Base-by-base conservation (phyloP, 2,888 invertebrate species). In the Heliconius erato region DNA sequence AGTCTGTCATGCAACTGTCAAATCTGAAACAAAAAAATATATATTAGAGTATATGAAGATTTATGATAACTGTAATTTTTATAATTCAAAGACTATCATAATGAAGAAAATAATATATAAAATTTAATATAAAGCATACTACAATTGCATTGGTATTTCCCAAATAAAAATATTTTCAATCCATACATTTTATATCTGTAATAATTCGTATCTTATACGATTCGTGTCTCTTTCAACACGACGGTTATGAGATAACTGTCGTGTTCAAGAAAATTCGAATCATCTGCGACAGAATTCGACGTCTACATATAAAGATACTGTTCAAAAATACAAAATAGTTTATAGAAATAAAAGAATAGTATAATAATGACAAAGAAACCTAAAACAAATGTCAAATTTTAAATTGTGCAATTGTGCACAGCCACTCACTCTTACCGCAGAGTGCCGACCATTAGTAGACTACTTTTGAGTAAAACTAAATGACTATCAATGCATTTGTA, bases 11-110 rank as follows among this genome's bases (percentile, higher is more conserved):
- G 65, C 44, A 44, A 65, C 0, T 78, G 23, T 78, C 35, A 63
- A 74, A 76, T 76, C 76, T 76, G 76, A 76, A 76, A 76, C 76
- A 76, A 76, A 7, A 49, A 49, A 63, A 7, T 35, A n/a, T n/a
- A 63, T 63, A 4, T n/a, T 63, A 63, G 23, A 40, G 11, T 9
- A 40, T 40, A 40, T 49, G 14, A 9, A 3, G 3, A n/a, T 11
- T 11, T 63, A 3, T n/a, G 0, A 63, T 63, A 63, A n/a, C 2
- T 63, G 11, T 63, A 7, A 63, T n/a, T 19, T 54, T 7, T 63
- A n/a, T 63, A 3, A 63, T 63, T 11, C 11, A 63, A 11, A 63
- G 1, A n/a, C 0, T 3, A 12, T 63, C n/a, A 11, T 63, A n/a
- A n/a, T n/a, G 16, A 49, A 49, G 14, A 16, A 49, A 16, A 49